Evolutionary conservation across 2,888 invertebrate species (phyloP).

Genomic region (Agonopterix arenella): DNA sequence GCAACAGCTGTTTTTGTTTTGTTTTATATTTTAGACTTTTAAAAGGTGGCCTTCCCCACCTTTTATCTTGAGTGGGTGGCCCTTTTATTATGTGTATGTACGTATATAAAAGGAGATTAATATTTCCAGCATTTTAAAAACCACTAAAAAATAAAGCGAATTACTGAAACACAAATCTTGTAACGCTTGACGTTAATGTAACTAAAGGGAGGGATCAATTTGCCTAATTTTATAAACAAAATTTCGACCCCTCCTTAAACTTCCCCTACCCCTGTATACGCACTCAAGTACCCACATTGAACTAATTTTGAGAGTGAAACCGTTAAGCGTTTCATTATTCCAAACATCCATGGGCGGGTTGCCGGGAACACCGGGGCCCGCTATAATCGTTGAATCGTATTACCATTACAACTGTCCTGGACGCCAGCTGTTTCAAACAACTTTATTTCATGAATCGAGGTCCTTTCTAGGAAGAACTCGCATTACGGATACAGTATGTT

Average conservation of each 20-base stretch:
- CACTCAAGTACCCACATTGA: conserved; percentile 39
- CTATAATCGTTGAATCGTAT: conserved; percentile 73
- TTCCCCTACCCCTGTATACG: conserved; percentile 10
- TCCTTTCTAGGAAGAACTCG: conserved; percentile 19
- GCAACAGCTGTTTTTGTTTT: too few species aligned
- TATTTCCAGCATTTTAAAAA: too few species aligned
- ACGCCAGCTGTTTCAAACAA: conserved; percentile 67
- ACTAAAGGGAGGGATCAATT: conserved; percentile 1
- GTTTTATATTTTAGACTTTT: too few species aligned
- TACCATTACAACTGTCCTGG: conserved; percentile 71
- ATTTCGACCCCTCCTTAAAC: conserved; percentile 7
- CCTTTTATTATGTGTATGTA: too few species aligned
- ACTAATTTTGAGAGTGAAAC: conserved; percentile 58
- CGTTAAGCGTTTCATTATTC: conserved; percentile 67
- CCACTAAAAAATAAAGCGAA: too few species aligned
- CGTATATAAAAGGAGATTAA: too few species aligned
- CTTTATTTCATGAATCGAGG: conserved; percentile 55
- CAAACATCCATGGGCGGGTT: conserved; percentile 26
- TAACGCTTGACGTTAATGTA: background rate
- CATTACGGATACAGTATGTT: conserved; percentile 4
- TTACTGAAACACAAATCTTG: too few species aligned
- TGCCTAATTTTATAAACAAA: conserved; percentile 7
- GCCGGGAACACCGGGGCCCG: conserved; percentile 33
- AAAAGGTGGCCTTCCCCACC: too few species aligned
- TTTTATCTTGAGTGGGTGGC: too few species aligned